Percentiles rank a stretch among this genome's conserved stretches.
Conservation (phyloP, 2,113 vertebrate genomes). For the Plecturocebus donacophilus region DNA sequence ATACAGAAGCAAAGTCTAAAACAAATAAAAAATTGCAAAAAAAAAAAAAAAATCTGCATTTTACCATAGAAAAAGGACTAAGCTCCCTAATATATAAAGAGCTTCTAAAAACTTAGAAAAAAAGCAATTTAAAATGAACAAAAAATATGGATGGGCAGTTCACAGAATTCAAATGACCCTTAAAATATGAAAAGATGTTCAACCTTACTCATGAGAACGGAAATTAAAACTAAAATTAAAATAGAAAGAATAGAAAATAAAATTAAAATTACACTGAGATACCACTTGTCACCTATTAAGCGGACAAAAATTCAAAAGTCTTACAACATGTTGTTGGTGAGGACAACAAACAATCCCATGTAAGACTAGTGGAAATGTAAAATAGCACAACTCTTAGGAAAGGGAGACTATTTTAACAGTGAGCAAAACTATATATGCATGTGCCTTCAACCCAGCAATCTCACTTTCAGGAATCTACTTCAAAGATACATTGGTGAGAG, state of each 20-base stretch:
- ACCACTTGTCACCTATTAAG: not conserved
- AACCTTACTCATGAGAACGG: not conserved
- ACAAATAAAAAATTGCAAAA: not conserved
- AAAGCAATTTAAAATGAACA: not conserved
- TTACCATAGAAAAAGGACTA: not conserved
- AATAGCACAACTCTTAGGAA: not conserved
- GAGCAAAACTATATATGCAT: not conserved
- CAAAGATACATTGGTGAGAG: not conserved
- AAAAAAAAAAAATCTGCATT: not conserved
- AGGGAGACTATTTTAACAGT: not conserved
- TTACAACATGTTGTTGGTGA: not conserved
- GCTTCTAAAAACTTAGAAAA: not conserved
- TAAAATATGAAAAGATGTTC: slow-evolving; percentile 1
- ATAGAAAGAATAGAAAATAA: too few species aligned
- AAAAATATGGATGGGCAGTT: not conserved
- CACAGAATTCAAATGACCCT: not conserved
- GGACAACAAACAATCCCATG: not conserved
- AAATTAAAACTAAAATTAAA: not conserved
- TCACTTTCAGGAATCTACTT: not conserved
- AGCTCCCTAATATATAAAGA: not conserved
- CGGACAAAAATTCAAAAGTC: not conserved
- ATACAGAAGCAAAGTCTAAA: not conserved
- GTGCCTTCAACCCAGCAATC: not conserved
- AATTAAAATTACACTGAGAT: not conserved
- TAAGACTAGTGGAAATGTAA: not conserved